Conservation (phyloP, 2,888 invertebrate genomes). For the Drosophila trichaetosa region DNA sequence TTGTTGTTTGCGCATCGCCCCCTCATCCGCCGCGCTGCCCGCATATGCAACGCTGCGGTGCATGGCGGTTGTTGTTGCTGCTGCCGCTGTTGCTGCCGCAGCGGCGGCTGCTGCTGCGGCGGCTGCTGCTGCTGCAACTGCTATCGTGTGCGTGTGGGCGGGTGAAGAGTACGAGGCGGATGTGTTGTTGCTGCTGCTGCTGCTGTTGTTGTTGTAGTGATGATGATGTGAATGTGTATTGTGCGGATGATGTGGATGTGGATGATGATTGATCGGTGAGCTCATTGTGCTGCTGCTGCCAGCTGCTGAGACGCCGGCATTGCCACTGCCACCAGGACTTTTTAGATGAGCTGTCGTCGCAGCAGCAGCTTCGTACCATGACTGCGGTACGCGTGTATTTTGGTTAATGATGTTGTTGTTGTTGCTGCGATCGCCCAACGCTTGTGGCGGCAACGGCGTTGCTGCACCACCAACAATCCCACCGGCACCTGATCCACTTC, state of each 20-base stretch:
- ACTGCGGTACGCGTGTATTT: constrained; percentile 83
- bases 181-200: constrained; percentile 57
- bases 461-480: constrained; percentile 29
- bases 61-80: constrained; percentile 72
- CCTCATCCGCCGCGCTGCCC: constrained; percentile 77
- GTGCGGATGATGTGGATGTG: constrained; percentile 51
- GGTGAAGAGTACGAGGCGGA: constrained; percentile 80
- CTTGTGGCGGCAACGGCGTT: constrained; percentile 72
- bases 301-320: constrained; percentile 82
- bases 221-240: constrained; percentile 58
- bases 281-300: constrained; percentile 75
- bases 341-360: constrained; percentile 83
- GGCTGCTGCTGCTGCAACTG: constrained; percentile 57
- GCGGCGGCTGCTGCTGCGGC: constrained; percentile 43
- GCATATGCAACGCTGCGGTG: constrained; percentile 83
- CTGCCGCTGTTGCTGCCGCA: constrained; percentile 38
- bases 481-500: constrained; percentile 39
- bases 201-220: constrained; percentile 46
- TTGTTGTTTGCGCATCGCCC: constrained; percentile 62
- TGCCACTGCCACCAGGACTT: constrained; percentile 84
- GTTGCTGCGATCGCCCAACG: constrained; percentile 82
- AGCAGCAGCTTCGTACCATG: constrained; percentile 85
- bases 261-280: constrained; percentile 71
- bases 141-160: constrained; percentile 72
- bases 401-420: constrained; percentile 78